Evolutionary conservation across 64 coral and sea anemone species (phyloP), one percentile per base, ranked within the genome.

Genomic region (Stylophora pistillata): DNA sequence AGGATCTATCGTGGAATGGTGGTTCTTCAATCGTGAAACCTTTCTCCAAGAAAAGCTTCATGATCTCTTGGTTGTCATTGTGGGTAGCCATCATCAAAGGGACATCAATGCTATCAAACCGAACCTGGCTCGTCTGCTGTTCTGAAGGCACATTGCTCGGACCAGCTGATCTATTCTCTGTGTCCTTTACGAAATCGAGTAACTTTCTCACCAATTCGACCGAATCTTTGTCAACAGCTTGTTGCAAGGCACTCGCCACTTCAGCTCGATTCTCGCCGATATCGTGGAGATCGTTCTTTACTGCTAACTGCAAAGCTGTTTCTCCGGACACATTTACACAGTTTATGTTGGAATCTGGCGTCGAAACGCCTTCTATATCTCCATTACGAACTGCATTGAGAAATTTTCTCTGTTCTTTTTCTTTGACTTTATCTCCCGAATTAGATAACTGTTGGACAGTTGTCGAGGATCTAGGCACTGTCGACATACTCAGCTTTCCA

Each of bases 251-350:
- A 21, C 57, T 85, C 10, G 71, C 89, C 6, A 95, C 74, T 85
- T 95, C 86, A 9, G 94, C 94, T 25, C 94, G 89, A 16, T 71
- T 33, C 23, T 57, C 58, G 26, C 88, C 73, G 47, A 95, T 84
- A 30, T 88, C 94, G 17, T 53, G 60, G 3, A 29, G 70, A 20
- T 90, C 73, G 28, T 93, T 96, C 13, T 78, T 85, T 26, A 90
- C 87, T 11, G 91, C 95, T 17, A 96, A 33, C 55, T 96, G 91
- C 11, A 96, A 76, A 52, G 91, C 90, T 0, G 95, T 96, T 93
- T 96, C 86, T 29, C 95, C 95, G 55, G 70, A 69, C 33, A 88
- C 61, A 60, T 96, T 82, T 17, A 87, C 75, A 34, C 91, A 96
- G 71, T 96, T 96, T 18, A 93, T n/a, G n/a, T n/a, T n/a, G n/a